phyloP scores from a whole-genome alignment of 2,888 invertebrate species.

The Halictus ligatus region DNA sequence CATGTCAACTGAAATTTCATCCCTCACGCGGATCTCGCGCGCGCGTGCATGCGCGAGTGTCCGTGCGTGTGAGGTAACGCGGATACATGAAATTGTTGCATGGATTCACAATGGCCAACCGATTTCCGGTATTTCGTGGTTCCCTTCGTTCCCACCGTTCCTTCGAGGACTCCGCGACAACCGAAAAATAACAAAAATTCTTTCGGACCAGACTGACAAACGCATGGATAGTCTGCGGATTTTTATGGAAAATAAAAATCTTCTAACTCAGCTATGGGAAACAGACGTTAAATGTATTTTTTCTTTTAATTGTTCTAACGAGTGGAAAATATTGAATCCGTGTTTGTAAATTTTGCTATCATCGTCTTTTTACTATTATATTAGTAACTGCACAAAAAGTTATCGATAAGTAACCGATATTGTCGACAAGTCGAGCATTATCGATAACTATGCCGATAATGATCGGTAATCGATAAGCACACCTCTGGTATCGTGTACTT shows the following conservation, averaged over 20 bases:
- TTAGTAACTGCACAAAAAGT: too few relatives aligned
- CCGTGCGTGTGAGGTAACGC: conserved; percentile 26
- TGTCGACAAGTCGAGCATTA: too few relatives aligned
- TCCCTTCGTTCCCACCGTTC: not conserved
- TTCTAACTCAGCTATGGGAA: not conserved
- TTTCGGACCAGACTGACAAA: not conserved
- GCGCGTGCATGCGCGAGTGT: not conserved
- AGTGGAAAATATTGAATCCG: not conserved
- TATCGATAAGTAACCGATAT: too few relatives aligned
- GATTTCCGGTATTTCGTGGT: conserved; percentile 68
- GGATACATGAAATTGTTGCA: conserved; percentile 48
- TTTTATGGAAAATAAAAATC: not conserved
- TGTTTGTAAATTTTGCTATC: not conserved
- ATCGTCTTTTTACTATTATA: not conserved
- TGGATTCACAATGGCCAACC: conserved; percentile 60
- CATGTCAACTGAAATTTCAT: conserved; percentile 71
- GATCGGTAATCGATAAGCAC: too few relatives aligned
- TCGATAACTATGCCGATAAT: too few relatives aligned
- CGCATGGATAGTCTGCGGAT: not conserved
- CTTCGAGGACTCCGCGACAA: not conserved
- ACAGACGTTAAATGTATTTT: not conserved
- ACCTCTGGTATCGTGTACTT: too few relatives aligned
- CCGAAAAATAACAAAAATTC: not conserved
- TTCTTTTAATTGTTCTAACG: not conserved
- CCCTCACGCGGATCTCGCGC: conserved; percentile 25